Conservation (phyloP, 2,797 vertebrate genomes). For the Caiman crocodilus region DNA sequence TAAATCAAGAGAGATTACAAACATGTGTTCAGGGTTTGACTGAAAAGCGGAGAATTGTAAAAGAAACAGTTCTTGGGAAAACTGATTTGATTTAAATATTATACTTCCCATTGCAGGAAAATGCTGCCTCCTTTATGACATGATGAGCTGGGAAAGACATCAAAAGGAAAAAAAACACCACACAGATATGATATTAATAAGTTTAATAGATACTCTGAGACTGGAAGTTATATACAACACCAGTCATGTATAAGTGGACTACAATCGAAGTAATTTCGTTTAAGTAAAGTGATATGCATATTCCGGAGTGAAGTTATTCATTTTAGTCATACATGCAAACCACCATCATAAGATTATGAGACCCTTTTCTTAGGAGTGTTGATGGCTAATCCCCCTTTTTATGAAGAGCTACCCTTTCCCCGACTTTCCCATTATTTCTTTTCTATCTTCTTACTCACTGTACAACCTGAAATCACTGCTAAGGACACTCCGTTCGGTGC, state of each 20-base stretch:
- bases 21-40: background rate
- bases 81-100: slow-evolving; percentile 2
- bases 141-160: background rate
- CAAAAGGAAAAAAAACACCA: background rate
- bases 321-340: background rate
- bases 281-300: slow-evolving; percentile 1
- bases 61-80: background rate
- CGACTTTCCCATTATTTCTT: background rate
- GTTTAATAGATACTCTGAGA: background rate
- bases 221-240: slow-evolving; percentile 35
- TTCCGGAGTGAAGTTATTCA: slow-evolving; percentile 13
- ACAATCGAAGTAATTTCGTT: background rate
- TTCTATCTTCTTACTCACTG: background rate
- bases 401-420: background rate
- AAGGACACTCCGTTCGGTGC: background rate
- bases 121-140: background rate
- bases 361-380: background rate
- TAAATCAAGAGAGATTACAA: background rate
- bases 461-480: background rate
- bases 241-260: background rate
- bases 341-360: background rate
- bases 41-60: slow-evolving; percentile 21
- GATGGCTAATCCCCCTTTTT: slow-evolving; percentile 3
- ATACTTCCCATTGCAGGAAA: background rate
- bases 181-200: slow-evolving; percentile 15